Conservation (phyloP, 1,140 invertebrate genomes). For the Drosophila melanica region DNA sequence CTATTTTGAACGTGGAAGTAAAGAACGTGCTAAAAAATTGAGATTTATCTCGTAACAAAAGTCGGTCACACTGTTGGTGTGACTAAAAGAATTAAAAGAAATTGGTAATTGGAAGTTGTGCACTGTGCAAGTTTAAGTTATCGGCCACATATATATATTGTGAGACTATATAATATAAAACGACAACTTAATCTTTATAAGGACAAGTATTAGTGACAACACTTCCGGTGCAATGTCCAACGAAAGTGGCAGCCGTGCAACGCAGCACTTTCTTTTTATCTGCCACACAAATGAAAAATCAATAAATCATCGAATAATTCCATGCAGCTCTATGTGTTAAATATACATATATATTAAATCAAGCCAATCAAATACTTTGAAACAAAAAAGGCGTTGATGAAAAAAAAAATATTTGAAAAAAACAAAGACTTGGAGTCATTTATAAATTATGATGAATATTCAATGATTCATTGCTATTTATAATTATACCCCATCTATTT, state of each 20-base stretch:
- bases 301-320: constrained; percentile 42
- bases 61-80: constrained; percentile 27
- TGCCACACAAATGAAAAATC: constrained; percentile 42
- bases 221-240: background rate
- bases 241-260: constrained; percentile 6
- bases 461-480: constrained; percentile 10
- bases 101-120: constrained; percentile 20
- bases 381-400: constrained; percentile 20
- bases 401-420: background rate
- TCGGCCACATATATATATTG: too few species aligned
- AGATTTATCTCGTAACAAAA: background rate
- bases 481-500: background rate
- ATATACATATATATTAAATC: constrained; percentile 1
- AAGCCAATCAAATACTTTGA: background rate
- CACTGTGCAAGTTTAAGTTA: constrained; percentile 1
- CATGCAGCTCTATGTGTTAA: constrained; percentile 9
- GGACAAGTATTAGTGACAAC: background rate
- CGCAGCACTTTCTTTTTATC: constrained; percentile 48
- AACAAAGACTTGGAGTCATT: background rate
- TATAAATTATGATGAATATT: background rate
- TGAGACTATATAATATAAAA: background rate
- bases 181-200: background rate
- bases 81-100: constrained; percentile 20
- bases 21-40: too few species aligned
- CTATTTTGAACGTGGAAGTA: too few species aligned